These are phyloP conservation scores for Suncus etruscus DNA, from an alignment of 2,113 vertebrate genomes.

Conservation along the genomic window DNA sequence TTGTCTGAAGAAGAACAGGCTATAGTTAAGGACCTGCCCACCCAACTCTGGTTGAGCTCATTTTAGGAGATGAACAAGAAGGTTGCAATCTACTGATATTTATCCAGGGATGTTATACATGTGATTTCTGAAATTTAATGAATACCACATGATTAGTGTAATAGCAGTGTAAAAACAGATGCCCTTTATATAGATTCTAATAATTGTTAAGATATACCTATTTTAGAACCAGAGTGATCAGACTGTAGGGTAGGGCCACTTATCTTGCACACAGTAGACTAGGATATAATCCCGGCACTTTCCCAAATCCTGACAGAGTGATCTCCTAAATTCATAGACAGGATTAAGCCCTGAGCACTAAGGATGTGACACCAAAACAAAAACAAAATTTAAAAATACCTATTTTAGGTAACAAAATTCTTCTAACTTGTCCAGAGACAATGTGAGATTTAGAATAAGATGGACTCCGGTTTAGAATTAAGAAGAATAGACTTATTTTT, in stretches of 20 bases:
- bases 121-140: not conserved
- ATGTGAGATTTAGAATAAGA: conserved; percentile 11
- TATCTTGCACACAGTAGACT: too few species aligned
- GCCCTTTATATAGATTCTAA: not conserved
- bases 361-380: too few species aligned
- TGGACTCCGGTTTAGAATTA: conserved; percentile 7
- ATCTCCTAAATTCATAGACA: too few species aligned
- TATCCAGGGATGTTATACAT: not conserved
- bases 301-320: too few species aligned
- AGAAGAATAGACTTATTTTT: not conserved
- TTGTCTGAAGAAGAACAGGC: not conserved
- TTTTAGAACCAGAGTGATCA: not conserved
- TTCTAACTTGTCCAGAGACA: not conserved
- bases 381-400: not conserved
- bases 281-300: too few species aligned
- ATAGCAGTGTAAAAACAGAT: not conserved
- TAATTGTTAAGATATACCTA: not conserved
- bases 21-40: not conserved
- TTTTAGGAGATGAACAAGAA: conserved; percentile 26
- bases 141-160: not conserved
- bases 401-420: conserved; percentile 1
- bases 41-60: not conserved
- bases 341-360: too few species aligned
- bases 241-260: too few species aligned
- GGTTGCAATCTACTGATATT: fast-evolving